A percentile compares a stretch with the other conserved stretches of the same genome.
Conservation (phyloP, 2,797 vertebrate genomes). For the Pagetopsis macropterus region DNA sequence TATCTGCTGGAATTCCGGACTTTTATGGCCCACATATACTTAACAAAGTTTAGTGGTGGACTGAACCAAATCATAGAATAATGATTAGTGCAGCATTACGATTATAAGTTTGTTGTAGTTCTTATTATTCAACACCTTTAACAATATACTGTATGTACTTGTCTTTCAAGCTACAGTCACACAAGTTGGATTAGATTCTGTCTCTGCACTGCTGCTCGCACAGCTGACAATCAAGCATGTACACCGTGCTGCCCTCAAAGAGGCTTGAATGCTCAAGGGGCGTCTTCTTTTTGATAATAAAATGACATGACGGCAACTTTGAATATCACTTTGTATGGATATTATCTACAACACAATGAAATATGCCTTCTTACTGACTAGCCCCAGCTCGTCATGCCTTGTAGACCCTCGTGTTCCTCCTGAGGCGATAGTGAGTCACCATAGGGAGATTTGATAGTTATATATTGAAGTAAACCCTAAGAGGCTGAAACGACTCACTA, state of each 20-base stretch:
- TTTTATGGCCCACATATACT: background rate
- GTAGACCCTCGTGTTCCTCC: too few species aligned
- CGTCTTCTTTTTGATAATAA: background rate
- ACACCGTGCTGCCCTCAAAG: constrained; percentile 1
- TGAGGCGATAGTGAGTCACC: too few species aligned
- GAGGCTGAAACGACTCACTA: too few species aligned
- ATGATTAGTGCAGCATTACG: background rate
- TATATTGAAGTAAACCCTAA: too few species aligned
- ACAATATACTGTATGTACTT: constrained; percentile 12
- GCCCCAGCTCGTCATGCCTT: too few species aligned
- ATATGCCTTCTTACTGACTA: too few species aligned
- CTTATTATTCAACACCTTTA: constrained; percentile 4
- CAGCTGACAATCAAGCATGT: constrained; percentile 27
- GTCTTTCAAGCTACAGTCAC: constrained; percentile 21
- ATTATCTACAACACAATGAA: too few species aligned
- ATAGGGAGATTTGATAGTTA: too few species aligned
- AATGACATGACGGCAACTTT: background rate
- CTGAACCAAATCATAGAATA: background rate
- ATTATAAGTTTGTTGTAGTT: background rate
- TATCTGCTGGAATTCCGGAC: background rate
- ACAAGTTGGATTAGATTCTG: constrained; percentile 44
- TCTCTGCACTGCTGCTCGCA: constrained; percentile 13
- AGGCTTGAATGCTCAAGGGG: constrained; percentile 1
- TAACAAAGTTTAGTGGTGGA: background rate
- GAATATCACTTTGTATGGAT: background rate